phyloP scores from a whole-genome alignment of 2,888 invertebrate genomes.

The Drosophila borborema region DNA sequence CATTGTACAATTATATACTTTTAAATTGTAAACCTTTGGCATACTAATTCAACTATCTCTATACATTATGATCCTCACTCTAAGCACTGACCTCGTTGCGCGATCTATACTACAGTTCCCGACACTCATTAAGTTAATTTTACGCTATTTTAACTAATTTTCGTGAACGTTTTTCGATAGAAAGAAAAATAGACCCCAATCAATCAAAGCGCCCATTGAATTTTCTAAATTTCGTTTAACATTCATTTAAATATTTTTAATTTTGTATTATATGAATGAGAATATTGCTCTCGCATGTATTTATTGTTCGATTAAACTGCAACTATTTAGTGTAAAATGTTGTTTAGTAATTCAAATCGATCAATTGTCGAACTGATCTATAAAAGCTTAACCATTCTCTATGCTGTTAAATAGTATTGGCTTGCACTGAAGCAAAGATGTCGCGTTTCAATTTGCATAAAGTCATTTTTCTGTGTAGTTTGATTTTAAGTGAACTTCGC shows the following conservation, averaged over 20 bases:
- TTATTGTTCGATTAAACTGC: conserved; percentile 78
- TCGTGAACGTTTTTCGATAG: conserved; percentile 37
- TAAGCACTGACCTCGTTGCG: conserved; percentile 76
- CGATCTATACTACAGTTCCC: conserved; percentile 46
- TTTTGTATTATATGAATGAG: conserved; percentile 62
- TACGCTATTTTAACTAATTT: conserved; percentile 57
- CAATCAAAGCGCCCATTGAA: conserved; percentile 38
- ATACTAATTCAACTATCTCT: conserved; percentile 40
- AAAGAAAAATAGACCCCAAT: not conserved
- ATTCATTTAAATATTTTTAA: conserved; percentile 55
- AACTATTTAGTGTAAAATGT: conserved; percentile 68
- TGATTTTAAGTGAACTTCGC: conserved; percentile 6
- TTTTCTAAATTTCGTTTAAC: conserved; percentile 55
- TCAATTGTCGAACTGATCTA: conserved; percentile 13
- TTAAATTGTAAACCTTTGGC: conserved; percentile 23
- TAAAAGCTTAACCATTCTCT: conserved; percentile 6
- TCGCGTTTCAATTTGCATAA: conserved; percentile 1
- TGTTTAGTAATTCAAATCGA: conserved; percentile 9
- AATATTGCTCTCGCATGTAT: conserved; percentile 74
- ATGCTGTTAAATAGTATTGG: not conserved
- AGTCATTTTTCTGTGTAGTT: conserved; percentile 7
- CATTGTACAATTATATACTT: conserved; percentile 20
- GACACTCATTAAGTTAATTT: conserved; percentile 59
- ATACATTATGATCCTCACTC: conserved; percentile 51
- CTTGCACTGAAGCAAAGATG: conserved; percentile 29